Base-by-base conservation (phyloP, 2,888 invertebrate species). In the Mythimna pallens region DNA sequence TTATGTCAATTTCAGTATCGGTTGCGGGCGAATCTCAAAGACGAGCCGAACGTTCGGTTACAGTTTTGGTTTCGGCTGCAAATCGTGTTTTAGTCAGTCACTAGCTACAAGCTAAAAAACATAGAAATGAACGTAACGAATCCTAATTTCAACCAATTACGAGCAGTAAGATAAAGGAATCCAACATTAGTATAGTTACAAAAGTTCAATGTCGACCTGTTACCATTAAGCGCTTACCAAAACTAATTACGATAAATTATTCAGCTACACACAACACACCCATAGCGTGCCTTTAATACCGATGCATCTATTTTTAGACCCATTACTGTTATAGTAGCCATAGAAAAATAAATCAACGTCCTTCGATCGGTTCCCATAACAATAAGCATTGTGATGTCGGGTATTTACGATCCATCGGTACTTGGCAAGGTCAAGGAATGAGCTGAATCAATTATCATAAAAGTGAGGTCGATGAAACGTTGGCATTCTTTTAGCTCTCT, bases 331-430 rank as follows among this genome's bases (percentile, higher is more conserved):
- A 80, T 74, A 77, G 73, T 73, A 70, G 59, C 70, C 65, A 76
- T 74, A 63, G 70, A 69, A 78, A 79, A 75, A 76, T 78, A 78
- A 82, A 81, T 76, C 74, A 66, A 63, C 70, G 88, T 83, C 86
- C 88, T 89, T 88, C 86, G 73, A 80, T 73, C 74, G 69, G 72
- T 81, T 79, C 82, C 86, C 81, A 83, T 85, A 83, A 86, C 85
- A 86, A 86, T 87, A 80, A 83, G 81, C 76, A 78, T 86, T 83
- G 81, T 87, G 76, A 80, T 63, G 25, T 64, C 65, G 62, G 73
- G 70, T 89, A 89, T 89, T 89, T 89, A 88, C 81, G 87, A 81
- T 40, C 40, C 71, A 80, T 89, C 87, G 81, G 89, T 89, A 88
- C 80, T 59, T 25, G 55, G 65, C 86, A 88, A 88, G 89, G 89